Percentiles rank a stretch among this genome's conserved stretches.
Conservation (phyloP, 92 coral and sea anemone genomes). For the Bergia puertoricense region DNA sequence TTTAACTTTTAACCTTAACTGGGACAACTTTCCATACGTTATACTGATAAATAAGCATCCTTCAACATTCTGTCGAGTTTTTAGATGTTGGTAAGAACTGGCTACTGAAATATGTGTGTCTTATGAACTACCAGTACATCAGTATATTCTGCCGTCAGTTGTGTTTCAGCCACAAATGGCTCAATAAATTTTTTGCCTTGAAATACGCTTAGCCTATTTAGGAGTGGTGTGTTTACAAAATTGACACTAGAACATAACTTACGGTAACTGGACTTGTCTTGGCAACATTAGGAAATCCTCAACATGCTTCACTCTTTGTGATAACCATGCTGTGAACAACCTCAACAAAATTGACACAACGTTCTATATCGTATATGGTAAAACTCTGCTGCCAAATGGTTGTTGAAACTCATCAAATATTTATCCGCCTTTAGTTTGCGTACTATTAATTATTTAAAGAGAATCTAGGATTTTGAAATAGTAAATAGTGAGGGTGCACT, state of each 20-base stretch:
- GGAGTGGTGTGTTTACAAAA: neutral
- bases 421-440: neutral
- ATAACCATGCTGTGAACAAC: neutral
- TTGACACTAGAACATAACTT: neutral
- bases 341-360: neutral
- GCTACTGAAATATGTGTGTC: neutral
- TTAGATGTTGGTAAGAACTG: neutral
- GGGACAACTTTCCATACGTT: neutral
- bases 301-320: neutral
- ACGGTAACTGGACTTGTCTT: neutral
- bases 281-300: neutral
- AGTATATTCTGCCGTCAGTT: neutral
- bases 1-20: neutral
- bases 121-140: neutral
- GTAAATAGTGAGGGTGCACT: neutral
- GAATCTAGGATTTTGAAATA: neutral
- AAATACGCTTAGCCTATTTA: neutral
- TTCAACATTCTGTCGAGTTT: neutral
- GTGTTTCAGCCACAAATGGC: neutral
- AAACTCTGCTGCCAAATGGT: slow-evolving; percentile 1
- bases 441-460: neutral
- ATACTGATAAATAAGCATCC: neutral
- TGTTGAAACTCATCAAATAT: neutral
- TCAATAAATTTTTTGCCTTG: no score
- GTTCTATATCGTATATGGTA: neutral